phyloP scores from a whole-genome alignment of 2,797 vertebrate species.

The Urophycis tenuis region DNA sequence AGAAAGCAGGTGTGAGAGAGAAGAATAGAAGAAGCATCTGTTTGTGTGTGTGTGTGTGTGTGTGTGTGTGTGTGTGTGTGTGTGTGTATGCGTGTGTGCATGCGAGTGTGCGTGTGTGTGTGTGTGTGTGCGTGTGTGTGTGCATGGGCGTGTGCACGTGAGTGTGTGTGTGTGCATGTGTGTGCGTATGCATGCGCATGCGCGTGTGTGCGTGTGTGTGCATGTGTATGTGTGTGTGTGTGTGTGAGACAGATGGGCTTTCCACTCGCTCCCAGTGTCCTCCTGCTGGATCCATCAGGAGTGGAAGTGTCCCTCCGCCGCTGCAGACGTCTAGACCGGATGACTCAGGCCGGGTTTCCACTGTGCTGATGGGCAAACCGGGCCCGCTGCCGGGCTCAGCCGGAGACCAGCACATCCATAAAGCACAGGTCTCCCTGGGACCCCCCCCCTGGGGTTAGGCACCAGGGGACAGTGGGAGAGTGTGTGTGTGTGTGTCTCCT shows the following conservation, averaged over 20 bases:
- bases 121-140: neutral
- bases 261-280: neutral
- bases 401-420: neutral
- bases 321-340: neutral
- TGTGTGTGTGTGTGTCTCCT: too few relatives aligned
- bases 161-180: neutral
- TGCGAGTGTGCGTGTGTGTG: too few relatives aligned
- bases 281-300: neutral
- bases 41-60: too few relatives aligned
- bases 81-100: neutral
- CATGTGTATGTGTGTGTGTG: neutral
- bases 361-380: neutral
- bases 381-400: neutral
- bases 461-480: neutral
- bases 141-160: neutral
- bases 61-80: neutral
- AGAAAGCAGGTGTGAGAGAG: too few relatives aligned
- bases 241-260: neutral
- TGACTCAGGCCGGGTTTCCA: slow-evolving; percentile 1
- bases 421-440: neutral
- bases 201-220: neutral
- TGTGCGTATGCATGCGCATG: neutral
- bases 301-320: neutral
- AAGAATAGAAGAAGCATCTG: too few relatives aligned
- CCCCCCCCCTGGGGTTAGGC: neutral